A percentile compares a stretch with the other conserved stretches of the same genome.
Evolutionary conservation across 2,888 invertebrate species (phyloP).

Genomic region (Melinopterus prodromus): DNA sequence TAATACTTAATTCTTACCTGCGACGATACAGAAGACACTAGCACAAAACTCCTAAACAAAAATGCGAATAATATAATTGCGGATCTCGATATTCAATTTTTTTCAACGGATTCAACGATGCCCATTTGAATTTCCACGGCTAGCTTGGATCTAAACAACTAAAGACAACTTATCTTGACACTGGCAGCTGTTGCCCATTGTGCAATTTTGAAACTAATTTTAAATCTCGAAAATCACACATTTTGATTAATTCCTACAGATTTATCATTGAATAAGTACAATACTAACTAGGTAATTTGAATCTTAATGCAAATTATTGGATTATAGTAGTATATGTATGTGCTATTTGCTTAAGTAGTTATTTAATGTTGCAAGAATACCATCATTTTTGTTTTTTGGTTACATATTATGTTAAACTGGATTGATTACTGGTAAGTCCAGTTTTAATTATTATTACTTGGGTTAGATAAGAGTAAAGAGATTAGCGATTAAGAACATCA

Average conservation of each 20-base stretch:
- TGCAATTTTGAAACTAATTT: not conserved
- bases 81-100: conserved; percentile 33
- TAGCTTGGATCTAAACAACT: conserved; percentile 27
- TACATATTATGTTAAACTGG: too few species aligned
- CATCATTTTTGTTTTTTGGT: too few species aligned
- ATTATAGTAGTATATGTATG: not conserved
- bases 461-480: too few species aligned
- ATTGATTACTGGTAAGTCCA: too few species aligned
- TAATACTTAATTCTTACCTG: conserved; percentile 35
- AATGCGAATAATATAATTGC: conserved; percentile 35
- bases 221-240: not conserved
- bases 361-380: not conserved
- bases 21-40: conserved; percentile 31
- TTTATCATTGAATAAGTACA: not conserved
- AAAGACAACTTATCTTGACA: not conserved
- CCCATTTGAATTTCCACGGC: conserved; percentile 31
- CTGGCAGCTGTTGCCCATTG: not conserved
- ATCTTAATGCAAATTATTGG: not conserved
- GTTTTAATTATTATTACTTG: too few species aligned
- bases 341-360: not conserved
- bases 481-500: too few species aligned
- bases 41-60: conserved; percentile 38
- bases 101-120: conserved; percentile 24
- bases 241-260: not conserved
- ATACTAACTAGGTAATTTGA: not conserved